phyloP scores from a whole-genome alignment of 2,888 invertebrate genomes.

The Agrotis segetum region DNA sequence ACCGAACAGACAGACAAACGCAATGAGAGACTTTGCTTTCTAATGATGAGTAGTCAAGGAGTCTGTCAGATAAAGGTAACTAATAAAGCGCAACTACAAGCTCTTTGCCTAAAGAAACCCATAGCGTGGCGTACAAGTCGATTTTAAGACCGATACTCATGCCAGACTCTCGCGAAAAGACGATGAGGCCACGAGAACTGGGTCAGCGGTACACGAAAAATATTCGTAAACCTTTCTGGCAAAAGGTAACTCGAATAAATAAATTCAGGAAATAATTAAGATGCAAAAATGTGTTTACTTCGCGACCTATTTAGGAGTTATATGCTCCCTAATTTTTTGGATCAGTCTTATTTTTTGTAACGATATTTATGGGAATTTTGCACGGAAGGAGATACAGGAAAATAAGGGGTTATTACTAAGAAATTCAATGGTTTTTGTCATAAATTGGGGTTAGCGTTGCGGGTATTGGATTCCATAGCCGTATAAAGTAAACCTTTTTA shows the following conservation, averaged over 20 bases:
- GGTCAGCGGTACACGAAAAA: slow-evolving; percentile 35
- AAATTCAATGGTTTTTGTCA: background rate
- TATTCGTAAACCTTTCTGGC: slow-evolving; percentile 8
- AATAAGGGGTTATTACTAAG: slow-evolving; percentile 19
- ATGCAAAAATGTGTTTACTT: slow-evolving; percentile 41
- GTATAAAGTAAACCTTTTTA: too few species aligned
- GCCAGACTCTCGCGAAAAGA: background rate
- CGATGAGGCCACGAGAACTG: slow-evolving; percentile 25
- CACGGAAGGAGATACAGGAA: slow-evolving; percentile 42
- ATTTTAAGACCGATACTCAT: background rate
- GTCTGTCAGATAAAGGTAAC: too few species aligned
- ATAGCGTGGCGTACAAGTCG: background rate
- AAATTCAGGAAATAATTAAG: slow-evolving; percentile 38
- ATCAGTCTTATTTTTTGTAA: slow-evolving; percentile 28
- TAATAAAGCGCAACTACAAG: background rate
- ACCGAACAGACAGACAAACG: too few species aligned
- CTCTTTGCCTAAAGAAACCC: background rate
- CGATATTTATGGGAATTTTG: slow-evolving; percentile 42
- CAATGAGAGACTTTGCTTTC: too few species aligned
- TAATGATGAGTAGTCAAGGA: too few species aligned
- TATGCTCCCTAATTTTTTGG: slow-evolving; percentile 23
- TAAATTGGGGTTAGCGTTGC: slow-evolving; percentile 5
- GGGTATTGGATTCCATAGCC: too few species aligned
- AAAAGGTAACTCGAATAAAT: slow-evolving; percentile 13
- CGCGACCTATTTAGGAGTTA: slow-evolving; percentile 42